These are phyloP conservation scores for Synanthedon formicaeformis DNA, from an alignment of 2,888 invertebrate species.

Conservation along the genomic window DNA sequence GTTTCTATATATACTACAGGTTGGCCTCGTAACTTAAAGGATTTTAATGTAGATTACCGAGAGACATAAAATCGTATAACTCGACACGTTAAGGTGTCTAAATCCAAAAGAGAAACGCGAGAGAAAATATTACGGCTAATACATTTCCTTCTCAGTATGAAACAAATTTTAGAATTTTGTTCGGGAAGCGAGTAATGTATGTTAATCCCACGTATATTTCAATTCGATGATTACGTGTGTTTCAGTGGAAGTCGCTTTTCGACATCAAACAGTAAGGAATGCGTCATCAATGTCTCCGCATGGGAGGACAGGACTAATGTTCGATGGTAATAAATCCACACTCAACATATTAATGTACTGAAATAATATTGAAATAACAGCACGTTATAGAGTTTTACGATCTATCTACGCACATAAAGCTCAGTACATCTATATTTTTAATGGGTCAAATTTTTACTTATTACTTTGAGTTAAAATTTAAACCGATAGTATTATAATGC, in stretches of 20 bases:
- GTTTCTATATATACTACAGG: conserved; percentile 2
- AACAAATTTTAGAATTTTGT: background rate
- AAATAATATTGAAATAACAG: background rate
- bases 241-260: conserved; percentile 9
- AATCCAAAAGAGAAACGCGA: too few relatives aligned
- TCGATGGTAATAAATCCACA: conserved; percentile 17
- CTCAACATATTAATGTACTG: background rate
- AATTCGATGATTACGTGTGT: background rate
- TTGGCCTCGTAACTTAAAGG: conserved; percentile 29
- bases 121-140: background rate
- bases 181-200: background rate
- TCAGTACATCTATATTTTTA: too few relatives aligned
- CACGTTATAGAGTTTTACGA: background rate
- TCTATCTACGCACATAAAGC: background rate
- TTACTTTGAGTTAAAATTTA: too few relatives aligned
- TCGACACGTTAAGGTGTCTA: background rate
- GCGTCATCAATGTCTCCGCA: conserved; percentile 29
- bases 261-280: conserved; percentile 23
- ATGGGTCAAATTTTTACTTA: too few relatives aligned
- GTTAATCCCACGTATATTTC: background rate
- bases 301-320: conserved; percentile 21
- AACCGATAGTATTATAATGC: too few relatives aligned
- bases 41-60: conserved; percentile 38
- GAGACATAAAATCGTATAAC: conserved; percentile 26
- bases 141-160: background rate